Evolutionary conservation across 2,113 vertebrate species (phyloP), one percentile per base, ranked within the genome.

Genomic region (Clarias macrocephalus): DNA sequence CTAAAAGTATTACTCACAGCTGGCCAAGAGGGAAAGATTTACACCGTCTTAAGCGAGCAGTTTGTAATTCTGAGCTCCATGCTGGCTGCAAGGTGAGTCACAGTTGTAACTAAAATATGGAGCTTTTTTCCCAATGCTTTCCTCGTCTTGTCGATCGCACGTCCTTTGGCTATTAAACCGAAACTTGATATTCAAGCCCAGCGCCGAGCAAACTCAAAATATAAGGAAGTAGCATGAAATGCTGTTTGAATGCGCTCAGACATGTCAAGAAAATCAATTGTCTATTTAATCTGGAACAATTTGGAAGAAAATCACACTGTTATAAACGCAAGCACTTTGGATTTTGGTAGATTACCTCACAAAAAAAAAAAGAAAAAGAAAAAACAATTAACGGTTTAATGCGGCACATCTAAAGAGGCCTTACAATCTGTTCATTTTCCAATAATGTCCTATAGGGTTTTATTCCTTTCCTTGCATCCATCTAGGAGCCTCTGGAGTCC

Each of bases 1-100:
- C 80, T 82, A 37, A 88, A 88, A 73, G 15, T 18, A 83, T 65
- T 60, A 66, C 23, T 77, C 80, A 83, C 52, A 15, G 11, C 42
- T 73, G 66, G 66, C 82, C 3, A 7, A 37, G 52, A 84, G 80
- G 30, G 57, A 62, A 5, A 65, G 82, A 89, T 89, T 84, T 84
- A 85, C 65, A 56, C 23, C n/a, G 23, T 65, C 66, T 37, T 66
- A 48, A 66, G 56, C 42, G 37, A 56, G 57, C 79, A 42, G 30
- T 62, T 81, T 62, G 2, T 81, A 81, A 42, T 62, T 62, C 57
- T 62, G 79, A 81, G 57, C 79, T 62, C 30, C 5, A 21, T 42
- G 57, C 12, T 25, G 79, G 56, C 79, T 80, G 30, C 30, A 80
- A 57, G 54, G 54, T 1, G 48, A 79, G 21, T 60, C 28, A 60